Evolutionary conservation across 2,888 invertebrate genomes (phyloP).

Genomic region (Dromius quadrimaculatus): DNA sequence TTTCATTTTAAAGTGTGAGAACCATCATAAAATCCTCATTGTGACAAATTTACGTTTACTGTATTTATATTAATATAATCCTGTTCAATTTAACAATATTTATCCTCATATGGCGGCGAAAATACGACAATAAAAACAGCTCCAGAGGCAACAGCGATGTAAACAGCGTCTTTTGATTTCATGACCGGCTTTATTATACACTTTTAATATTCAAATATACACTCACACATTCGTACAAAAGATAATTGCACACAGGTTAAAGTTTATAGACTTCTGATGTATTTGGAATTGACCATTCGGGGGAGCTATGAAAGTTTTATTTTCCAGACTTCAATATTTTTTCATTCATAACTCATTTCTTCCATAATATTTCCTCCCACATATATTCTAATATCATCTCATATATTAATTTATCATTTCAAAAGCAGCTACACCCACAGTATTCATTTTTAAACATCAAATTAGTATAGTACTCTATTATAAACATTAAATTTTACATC

Average conservation of each 20-base stretch:
- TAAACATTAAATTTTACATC: background rate
- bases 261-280: background rate
- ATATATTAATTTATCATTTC: background rate
- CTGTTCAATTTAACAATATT: conserved; percentile 10
- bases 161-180: background rate
- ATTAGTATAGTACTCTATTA: too few species aligned
- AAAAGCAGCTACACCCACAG: background rate
- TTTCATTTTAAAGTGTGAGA: background rate
- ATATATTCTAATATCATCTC: too few species aligned
- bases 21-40: background rate
- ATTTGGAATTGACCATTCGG: background rate
- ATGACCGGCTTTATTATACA: background rate
- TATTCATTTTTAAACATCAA: too few species aligned
- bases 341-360: too few species aligned
- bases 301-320: background rate
- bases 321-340: too few species aligned
- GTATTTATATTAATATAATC: conserved; percentile 12
- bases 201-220: conserved; percentile 23
- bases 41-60: background rate
- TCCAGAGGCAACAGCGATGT: background rate
- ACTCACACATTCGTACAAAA: background rate
- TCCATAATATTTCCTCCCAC: too few species aligned
- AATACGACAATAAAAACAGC: background rate
- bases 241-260: background rate
- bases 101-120: conserved; percentile 5